These are phyloP conservation scores for Aphyosemion australe DNA, from an alignment of 2,113 vertebrate genomes.

Conservation along the genomic window DNA sequence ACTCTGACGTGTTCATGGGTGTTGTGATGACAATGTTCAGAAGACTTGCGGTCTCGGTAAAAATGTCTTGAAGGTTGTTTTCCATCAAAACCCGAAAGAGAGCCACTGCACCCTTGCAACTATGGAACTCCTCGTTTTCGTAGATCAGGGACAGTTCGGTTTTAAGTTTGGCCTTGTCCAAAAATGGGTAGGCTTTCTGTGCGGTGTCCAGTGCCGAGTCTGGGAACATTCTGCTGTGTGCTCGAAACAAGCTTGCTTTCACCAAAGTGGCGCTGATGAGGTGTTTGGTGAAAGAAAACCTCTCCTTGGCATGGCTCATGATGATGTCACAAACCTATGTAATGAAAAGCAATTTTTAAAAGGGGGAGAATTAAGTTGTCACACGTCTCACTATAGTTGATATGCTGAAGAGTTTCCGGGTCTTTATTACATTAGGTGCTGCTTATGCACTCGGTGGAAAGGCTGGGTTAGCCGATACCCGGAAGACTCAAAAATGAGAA, in stretches of 20 bases:
- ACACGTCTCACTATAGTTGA: no score
- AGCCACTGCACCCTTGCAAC: background rate
- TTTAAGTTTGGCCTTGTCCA: background rate
- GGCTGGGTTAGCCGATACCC: no score
- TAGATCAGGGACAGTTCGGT: background rate
- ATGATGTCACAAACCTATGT: background rate
- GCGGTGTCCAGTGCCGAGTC: background rate
- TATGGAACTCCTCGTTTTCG: background rate
- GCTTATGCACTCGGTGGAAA: no score
- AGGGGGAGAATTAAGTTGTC: no score
- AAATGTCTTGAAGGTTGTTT: conserved; percentile 3
- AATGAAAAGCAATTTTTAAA: no score
- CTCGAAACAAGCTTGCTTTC: background rate
- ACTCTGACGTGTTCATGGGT: conserved; percentile 6
- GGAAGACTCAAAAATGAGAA: no score
- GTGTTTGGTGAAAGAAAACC: conserved; percentile 1
- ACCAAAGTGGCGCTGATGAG: background rate
- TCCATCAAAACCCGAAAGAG: background rate
- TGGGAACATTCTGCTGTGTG: background rate
- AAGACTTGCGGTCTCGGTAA: conserved; percentile 4
- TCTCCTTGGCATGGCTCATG: background rate
- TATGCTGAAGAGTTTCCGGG: no score
- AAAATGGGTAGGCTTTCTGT: rapidly evolving
- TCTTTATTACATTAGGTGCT: no score
- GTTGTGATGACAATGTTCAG: conserved; percentile 8